Evolutionary conservation across 2,113 vertebrate species (phyloP), one percentile per base, ranked within the genome.

Genomic region (Platycercus adscitus): DNA sequence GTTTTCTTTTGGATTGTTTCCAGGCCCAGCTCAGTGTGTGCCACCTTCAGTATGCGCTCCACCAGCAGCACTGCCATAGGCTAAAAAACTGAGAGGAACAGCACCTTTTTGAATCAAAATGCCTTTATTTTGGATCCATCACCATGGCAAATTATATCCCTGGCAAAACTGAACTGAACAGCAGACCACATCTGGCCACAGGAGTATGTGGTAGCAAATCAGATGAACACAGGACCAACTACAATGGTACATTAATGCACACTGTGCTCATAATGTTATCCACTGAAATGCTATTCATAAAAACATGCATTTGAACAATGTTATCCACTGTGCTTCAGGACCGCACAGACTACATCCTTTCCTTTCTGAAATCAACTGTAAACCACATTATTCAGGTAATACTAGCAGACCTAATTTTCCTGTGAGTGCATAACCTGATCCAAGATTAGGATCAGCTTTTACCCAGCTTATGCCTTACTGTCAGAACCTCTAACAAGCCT

Each of bases 191-290:
- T 21, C 19, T 69, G 52, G 47, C 33, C 66, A 19, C 29, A 56
- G 61, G 55, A 95, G 10, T 13, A 84, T 0, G 1, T 19, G 7
- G 52, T 1, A 75, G 44, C 84, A 89, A 95, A 95, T 91, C 56
- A 61, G 41, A 56, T 3, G 15, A 89, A 64, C 63, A 41, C 29
- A 43, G 84, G 70, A 92, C 81, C 86, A 95, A 23, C 28, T 19
- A 63, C 83, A 89, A 92, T 2, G 35, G 95, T 50, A 77, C 89
- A 83, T 61, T 97, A 95, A 92, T 53, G 64, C 80, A 63, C 24
- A 4, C 39, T 41, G 65, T 64, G 50, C 73, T 82, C 41, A 64
- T 20, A 81, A 80, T 0, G 0, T 85, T 85, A 93, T 72, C 53
- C 87, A 50, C 47, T 46, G 35, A 91, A 94, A 95, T 12, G 33